Evolutionary conservation across 1,140 invertebrate species (phyloP).

Genomic region (Acyrthosiphon pisum): DNA sequence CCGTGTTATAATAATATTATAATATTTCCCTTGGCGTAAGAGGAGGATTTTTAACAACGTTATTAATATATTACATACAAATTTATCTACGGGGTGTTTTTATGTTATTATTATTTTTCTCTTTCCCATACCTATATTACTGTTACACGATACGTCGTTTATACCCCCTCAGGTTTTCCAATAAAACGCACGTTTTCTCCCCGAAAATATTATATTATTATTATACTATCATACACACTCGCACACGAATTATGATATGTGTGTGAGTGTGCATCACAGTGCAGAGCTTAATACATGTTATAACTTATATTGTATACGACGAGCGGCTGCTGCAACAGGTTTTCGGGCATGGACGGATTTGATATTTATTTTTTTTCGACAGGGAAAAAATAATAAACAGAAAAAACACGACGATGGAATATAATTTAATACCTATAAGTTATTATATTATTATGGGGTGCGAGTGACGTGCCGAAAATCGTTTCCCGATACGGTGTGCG

Average conservation of each 20-base stretch:
- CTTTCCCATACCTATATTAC: background rate
- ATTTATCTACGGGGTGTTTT: background rate
- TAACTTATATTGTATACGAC: background rate
- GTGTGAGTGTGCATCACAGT: background rate
- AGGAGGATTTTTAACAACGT: background rate
- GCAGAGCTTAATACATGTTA: too few relatives aligned
- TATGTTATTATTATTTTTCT: slow-evolving; percentile 39
- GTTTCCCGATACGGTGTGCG: slow-evolving; percentile 40
- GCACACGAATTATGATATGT: background rate
- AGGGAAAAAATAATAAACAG: slow-evolving; percentile 37
- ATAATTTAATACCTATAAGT: background rate
- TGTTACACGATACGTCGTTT: slow-evolving; percentile 2
- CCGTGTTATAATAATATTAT: background rate
- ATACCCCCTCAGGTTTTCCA: slow-evolving; percentile 42
- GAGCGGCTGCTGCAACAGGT: slow-evolving; percentile 31
- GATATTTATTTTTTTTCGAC: background rate
- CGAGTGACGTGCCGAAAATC: slow-evolving; percentile 20
- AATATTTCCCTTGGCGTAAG: background rate
- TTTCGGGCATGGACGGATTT: background rate
- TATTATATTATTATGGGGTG: background rate
- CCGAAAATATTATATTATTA: background rate
- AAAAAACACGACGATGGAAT: background rate
- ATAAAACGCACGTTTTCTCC: slow-evolving; percentile 36
- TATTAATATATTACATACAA: background rate
- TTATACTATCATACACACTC: background rate